Base-by-base conservation (phyloP, 2,113 vertebrate species). In the Macquaria australasica region DNA sequence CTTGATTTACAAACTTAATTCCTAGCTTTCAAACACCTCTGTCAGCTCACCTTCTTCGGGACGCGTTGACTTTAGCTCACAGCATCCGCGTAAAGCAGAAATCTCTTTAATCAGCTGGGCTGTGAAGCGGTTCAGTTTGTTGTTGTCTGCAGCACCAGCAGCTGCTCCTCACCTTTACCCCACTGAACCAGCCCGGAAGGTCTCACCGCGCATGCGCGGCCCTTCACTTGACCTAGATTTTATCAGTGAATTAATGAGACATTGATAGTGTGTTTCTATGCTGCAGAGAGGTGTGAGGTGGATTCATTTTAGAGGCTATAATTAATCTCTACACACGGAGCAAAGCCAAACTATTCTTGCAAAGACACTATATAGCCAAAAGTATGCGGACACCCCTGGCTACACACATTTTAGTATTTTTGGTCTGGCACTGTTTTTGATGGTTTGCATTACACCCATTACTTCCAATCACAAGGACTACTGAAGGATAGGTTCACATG, bases 151-250 rank as follows among this genome's bases (percentile, higher is more conserved):
- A 16, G 48, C 20, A 28, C 2, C 53, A 1, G 20, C 12, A 10
- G 8, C 10, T 2, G 43, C 43, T 3, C 15, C 3, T 93, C 84
- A 91, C 90, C 92, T 93, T 93, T 94, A 56, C 60, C 88, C 90
- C 14, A 88, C 39, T 88, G 4, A 73, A 58, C 43, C 28, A 75
- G 5, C 16, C n/a, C 81, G 59, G 71, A 81, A 68, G 16, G 9
- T 0, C 0, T 0, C 0, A 76, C 41, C 70, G 86, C 91, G 89
- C 93, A 89, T 91, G 93, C 74, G 88, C 68, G 0, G 0, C 1
- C 1, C 0, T 25, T 21, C 8, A 4, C 4, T 70, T 66, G 55
- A 50, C 83, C 88, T 59, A 71, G 39, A 72, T 88, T 80, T 71
- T 14, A 8, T n/a, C 5, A 63, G 23, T 34, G 28, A 39, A 73